Evolutionary conservation across 2,797 vertebrate genomes (phyloP), one percentile per base, ranked within the genome.

Genomic region (Clangula hyemalis): DNA sequence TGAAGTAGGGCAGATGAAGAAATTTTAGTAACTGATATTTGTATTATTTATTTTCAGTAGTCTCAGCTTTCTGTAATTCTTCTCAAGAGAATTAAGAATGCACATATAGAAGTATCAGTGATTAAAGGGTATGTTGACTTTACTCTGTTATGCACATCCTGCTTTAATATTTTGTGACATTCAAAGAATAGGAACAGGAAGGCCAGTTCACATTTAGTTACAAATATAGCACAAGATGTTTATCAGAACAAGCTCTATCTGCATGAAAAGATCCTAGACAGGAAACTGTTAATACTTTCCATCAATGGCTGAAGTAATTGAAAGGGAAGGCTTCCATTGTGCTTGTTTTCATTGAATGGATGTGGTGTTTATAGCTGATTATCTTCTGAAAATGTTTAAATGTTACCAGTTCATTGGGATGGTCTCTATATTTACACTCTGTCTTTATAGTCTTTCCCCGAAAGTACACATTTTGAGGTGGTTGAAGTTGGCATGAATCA

Each of bases 241-340:
- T 98, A 97, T 97, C 95, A 93, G 87, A 97, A 96, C 8, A 11
- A 80, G 74, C 83, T 96, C 95, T 94, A 93, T 98, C 95, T 97
- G 95, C 97, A 96, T 86, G 24, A 97, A 95, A 96, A 98, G 97
- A 98, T 93, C 97, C 96, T 95, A 97, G 97, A 96, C 98, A 98
- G 99, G 98, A 99, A 99, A 98, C 95, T 96, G 88, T 97, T 97
- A 96, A 97, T 95, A 54, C 47, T 91, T 94, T 90, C 89, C 89
- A 97, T 97, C 97, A 97, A 97, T 98, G 98, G 98, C 97, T 95
- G 93, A 97, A 97, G 96, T 87, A 97, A 98, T 97, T 97, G 97
- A 98, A 98, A 97, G 98, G 98, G 98, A 98, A 98, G 97, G 97
- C 95, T 92, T 97, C 94, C 94, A 96, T 96, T 98, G 98, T 98